Evolutionary conservation across 2,113 vertebrate genomes (phyloP).

Genomic region (Chloropsis cyanopogon): DNA sequence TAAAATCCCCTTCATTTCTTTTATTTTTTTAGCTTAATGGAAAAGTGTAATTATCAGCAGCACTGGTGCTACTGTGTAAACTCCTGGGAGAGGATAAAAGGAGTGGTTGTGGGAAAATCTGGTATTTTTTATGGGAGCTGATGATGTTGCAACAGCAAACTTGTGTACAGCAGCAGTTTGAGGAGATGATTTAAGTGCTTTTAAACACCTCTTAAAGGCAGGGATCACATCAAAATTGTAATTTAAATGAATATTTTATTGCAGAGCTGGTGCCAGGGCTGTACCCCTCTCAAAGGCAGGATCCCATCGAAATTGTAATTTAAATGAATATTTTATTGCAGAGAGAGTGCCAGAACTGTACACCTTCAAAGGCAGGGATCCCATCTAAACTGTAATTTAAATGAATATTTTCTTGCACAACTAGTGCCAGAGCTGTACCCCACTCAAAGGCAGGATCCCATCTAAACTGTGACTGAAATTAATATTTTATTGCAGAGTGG

Average conservation of each 20-base stretch:
- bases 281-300: background rate
- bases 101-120: background rate
- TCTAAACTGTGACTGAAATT: accelerated
- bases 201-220: background rate
- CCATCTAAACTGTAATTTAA: background rate
- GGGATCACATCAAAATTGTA: accelerated
- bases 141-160: background rate
- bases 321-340: accelerated
- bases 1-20: background rate
- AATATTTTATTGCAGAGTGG: background rate
- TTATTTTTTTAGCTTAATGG: background rate
- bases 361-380: background rate
- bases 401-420: background rate
- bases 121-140: background rate
- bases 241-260: background rate
- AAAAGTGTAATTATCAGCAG: background rate
- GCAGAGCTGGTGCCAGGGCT: background rate
- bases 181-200: background rate
- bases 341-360: background rate
- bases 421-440: background rate
- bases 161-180: background rate
- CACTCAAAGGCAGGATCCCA: background rate
- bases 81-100: background rate
- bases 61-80: background rate
- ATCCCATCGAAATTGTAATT: background rate